These are phyloP conservation scores for Euura lappo DNA, from an alignment of 1,140 invertebrate genomes.

Conservation along the genomic window DNA sequence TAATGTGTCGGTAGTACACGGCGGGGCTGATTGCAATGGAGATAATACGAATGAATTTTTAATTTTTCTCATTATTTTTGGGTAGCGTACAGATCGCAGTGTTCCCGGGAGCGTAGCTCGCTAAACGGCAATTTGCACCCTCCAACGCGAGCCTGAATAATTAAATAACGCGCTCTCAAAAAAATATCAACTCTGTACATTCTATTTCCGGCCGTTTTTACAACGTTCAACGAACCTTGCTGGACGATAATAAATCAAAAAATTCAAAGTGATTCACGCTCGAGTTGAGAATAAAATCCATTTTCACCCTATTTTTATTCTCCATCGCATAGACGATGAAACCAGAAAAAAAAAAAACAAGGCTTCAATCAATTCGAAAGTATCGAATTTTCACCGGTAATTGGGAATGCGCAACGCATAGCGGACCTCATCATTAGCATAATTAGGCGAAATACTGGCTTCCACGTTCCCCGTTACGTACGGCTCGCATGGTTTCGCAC, in stretches of 20 bases:
- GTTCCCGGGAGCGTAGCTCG: background rate
- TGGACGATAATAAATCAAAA: too few species aligned
- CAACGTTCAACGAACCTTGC: too few species aligned
- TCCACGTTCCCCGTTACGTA: constrained; percentile 19
- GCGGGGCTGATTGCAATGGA: background rate
- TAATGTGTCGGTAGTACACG: background rate
- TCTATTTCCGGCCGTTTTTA: too few species aligned
- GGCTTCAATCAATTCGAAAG: too few species aligned
- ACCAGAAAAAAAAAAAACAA: too few species aligned
- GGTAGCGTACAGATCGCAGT: background rate
- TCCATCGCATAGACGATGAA: too few species aligned
- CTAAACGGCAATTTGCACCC: constrained; percentile 6
- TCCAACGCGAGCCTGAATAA: background rate
- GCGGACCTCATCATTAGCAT: constrained; percentile 31
- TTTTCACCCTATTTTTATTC: too few species aligned
- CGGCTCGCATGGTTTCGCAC: background rate
- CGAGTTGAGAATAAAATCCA: too few species aligned
- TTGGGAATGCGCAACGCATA: too few species aligned
- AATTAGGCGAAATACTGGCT: constrained; percentile 41
- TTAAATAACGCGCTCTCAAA: background rate
- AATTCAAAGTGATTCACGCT: too few species aligned
- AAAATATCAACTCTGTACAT: constrained; percentile 7
- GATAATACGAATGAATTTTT: constrained; percentile 3
- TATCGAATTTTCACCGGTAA: too few species aligned
- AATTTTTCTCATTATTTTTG: background rate